Conservation (phyloP, 2,797 vertebrate genomes). For the Simalia tracyae region DNA sequence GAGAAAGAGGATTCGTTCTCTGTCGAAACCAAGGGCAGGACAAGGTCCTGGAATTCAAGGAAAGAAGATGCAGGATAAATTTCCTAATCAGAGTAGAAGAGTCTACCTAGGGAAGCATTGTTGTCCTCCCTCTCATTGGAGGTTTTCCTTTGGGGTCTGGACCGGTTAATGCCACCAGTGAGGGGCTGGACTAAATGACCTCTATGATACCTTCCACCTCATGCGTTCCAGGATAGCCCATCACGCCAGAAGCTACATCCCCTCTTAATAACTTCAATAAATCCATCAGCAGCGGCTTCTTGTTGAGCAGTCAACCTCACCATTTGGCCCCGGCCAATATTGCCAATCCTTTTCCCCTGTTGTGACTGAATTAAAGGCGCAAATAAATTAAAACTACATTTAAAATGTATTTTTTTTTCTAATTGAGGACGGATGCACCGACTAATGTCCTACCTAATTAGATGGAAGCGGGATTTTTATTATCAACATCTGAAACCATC, state of each 20-base stretch:
- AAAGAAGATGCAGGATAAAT: too few species aligned
- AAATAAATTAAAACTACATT: slow-evolving; percentile 44
- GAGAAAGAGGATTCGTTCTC: too few species aligned
- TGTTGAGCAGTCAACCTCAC: rapidly evolving
- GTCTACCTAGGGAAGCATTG: too few species aligned
- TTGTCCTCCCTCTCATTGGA: too few species aligned
- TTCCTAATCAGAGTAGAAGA: too few species aligned
- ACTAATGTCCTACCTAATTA: slow-evolving; percentile 36
- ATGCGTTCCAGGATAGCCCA: rapidly evolving
- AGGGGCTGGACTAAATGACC: background rate
- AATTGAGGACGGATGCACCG: slow-evolving; percentile 35
- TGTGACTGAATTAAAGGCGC: background rate
- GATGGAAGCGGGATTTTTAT: slow-evolving; percentile 35
- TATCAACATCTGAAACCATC: slow-evolving; percentile 29
- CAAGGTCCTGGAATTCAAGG: too few species aligned
- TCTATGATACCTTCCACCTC: background rate
- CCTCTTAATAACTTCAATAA: background rate
- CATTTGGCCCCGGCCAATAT: background rate
- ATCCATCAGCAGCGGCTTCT: rapidly evolving
- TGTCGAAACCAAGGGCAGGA: too few species aligned
- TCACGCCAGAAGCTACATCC: rapidly evolving
- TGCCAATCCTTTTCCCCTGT: background rate
- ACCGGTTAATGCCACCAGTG: background rate
- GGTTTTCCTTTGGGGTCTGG: too few species aligned
- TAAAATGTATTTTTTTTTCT: slow-evolving; percentile 43